These are phyloP conservation scores for Rhinichthys osculus DNA, from an alignment of 2,797 vertebrate species.

Conservation along the genomic window DNA sequence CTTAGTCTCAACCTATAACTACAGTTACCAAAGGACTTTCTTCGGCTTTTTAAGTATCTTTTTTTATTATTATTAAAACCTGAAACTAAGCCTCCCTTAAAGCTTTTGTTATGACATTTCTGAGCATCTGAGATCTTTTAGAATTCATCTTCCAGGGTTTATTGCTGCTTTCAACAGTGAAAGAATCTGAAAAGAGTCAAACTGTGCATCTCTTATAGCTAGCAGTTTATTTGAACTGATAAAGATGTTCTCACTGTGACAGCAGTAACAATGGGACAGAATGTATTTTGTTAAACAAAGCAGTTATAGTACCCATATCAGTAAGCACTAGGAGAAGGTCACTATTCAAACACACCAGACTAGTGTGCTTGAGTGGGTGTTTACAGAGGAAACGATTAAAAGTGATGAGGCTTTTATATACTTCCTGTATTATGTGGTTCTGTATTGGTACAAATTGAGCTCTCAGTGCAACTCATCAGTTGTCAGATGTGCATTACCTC, in stretches of 20 bases:
- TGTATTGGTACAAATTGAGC: constrained; percentile 22
- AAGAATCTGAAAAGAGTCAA: neutral
- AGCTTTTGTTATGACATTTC: neutral
- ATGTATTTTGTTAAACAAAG: constrained; percentile 26
- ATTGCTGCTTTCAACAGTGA: neutral
- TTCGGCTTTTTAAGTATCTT: neutral
- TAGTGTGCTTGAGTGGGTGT: neutral
- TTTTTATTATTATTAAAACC: neutral
- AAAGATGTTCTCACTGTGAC: neutral
- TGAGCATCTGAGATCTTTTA: neutral
- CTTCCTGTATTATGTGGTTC: constrained; percentile 9
- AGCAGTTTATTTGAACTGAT: neutral
- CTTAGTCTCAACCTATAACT: neutral
- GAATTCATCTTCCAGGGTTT: neutral
- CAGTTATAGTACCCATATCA: constrained; percentile 3
- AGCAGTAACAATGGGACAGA: neutral
- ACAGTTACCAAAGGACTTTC: neutral
- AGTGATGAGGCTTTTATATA: neutral
- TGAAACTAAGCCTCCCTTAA: neutral
- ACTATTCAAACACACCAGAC: constrained; percentile 7
- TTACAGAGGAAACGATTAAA: constrained; percentile 18
- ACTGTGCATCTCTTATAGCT: neutral
- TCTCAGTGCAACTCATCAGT: neutral
- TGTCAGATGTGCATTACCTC: constrained; percentile 20
- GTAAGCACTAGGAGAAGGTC: constrained; percentile 15